phyloP scores from a whole-genome alignment of 2,888 invertebrate genomes.

The Plutella xylostella region DNA sequence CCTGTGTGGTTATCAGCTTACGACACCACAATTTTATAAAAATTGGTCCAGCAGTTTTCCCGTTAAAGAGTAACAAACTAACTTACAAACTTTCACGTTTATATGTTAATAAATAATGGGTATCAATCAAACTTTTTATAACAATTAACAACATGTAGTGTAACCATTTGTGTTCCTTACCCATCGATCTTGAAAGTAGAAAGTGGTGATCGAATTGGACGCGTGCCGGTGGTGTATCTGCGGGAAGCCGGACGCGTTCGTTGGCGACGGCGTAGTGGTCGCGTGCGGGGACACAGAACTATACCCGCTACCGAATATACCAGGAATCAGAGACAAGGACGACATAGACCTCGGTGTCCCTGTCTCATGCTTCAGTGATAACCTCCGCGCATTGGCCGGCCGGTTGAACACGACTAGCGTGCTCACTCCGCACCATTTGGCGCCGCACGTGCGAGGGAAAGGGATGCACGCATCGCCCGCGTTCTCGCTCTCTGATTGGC shows the following conservation, averaged over 20 bases:
- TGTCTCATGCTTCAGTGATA: constrained; percentile 76
- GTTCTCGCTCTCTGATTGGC: constrained; percentile 61
- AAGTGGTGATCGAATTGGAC: constrained; percentile 77
- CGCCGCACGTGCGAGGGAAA: constrained; percentile 94
- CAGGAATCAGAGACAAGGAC: constrained; percentile 48
- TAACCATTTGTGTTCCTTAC: constrained; percentile 42
- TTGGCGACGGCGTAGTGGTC: constrained; percentile 63
- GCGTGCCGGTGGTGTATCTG: constrained; percentile 62
- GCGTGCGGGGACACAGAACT: constrained; percentile 59
- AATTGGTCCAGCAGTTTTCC: too few species aligned
- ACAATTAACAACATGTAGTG: too few species aligned
- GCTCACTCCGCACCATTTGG: constrained; percentile 90
- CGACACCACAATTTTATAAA: too few species aligned
- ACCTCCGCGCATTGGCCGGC: constrained; percentile 74
- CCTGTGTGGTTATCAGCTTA: too few species aligned
- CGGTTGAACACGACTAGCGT: constrained; percentile 88
- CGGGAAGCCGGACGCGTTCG: constrained; percentile 57
- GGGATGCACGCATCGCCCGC: constrained; percentile 87
- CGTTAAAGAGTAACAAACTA: too few species aligned
- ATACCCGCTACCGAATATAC: constrained; percentile 43
- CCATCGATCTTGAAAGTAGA: constrained; percentile 83
- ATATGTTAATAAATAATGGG: not conserved
- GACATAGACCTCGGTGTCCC: constrained; percentile 76
- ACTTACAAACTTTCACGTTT: not conserved
- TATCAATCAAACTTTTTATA: too few species aligned